Percentiles rank a stretch among this genome's conserved stretches.
Conservation (phyloP, 2,888 invertebrate species). For the Macaria notata region DNA sequence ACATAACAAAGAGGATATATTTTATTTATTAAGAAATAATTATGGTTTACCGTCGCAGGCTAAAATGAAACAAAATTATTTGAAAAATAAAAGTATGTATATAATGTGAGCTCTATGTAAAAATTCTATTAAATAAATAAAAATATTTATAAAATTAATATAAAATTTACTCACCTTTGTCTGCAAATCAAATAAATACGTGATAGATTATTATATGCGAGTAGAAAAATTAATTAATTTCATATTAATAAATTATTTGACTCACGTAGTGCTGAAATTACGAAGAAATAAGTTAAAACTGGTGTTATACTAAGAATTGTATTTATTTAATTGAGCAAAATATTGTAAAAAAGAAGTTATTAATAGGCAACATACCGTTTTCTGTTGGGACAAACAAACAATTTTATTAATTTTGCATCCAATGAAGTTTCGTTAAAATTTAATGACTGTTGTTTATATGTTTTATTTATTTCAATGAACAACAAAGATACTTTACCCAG, state of each 20-base stretch:
- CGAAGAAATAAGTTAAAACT: neutral
- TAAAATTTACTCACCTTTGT: neutral
- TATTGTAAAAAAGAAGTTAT: no score
- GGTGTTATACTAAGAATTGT: no score
- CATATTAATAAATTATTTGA: neutral
- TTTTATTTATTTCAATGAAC: neutral
- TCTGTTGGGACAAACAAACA: conserved; percentile 6
- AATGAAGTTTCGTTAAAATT: neutral
- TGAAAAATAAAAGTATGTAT: neutral
- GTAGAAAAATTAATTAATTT: neutral
- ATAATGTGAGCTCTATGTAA: neutral
- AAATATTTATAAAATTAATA: neutral
- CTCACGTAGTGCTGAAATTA: conserved; percentile 1
- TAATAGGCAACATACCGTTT: conserved; percentile 10
- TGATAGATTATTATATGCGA: no score
- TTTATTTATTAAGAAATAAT: neutral
- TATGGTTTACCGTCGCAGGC: neutral
- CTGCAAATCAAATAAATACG: neutral
- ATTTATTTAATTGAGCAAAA: no score
- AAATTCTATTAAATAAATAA: neutral
- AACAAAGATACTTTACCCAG: conserved; percentile 12
- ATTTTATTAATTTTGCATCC: neutral
- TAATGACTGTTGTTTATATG: neutral
- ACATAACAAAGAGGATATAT: no score
- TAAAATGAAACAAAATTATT: neutral